Evolutionary conservation across 2,797 vertebrate species (phyloP).

Genomic region (Sylvia borin): DNA sequence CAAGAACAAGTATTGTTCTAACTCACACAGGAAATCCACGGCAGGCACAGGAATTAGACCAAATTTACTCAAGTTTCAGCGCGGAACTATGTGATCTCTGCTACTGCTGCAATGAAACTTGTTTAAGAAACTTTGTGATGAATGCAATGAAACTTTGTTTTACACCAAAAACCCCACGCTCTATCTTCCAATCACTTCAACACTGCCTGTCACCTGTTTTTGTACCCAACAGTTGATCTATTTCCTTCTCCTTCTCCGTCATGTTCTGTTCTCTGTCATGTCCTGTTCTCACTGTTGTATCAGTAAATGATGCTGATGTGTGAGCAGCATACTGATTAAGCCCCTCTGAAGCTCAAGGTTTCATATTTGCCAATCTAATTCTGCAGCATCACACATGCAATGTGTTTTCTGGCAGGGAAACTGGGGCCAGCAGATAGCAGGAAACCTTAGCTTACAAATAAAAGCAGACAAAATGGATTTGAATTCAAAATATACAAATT

Average conservation of each 20-base stretch:
- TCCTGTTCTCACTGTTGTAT: neutral
- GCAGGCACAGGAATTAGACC: neutral
- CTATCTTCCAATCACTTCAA: neutral
- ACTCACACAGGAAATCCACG: neutral
- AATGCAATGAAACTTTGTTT: neutral
- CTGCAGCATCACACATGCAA: neutral
- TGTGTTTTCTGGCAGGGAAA: neutral
- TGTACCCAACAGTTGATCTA: neutral
- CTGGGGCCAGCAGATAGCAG: neutral
- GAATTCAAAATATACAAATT: neutral
- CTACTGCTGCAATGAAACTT: neutral
- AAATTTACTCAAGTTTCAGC: neutral
- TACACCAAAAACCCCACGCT: neutral
- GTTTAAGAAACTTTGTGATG: neutral
- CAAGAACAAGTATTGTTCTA: neutral
- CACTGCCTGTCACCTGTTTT: constrained; percentile 25
- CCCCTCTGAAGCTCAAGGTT: neutral
- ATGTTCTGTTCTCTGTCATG: neutral
- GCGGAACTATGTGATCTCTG: neutral
- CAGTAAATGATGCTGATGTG: neutral
- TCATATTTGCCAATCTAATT: neutral
- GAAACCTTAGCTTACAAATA: neutral
- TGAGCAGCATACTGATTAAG: neutral
- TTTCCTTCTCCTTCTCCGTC: constrained; percentile 6
- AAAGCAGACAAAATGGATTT: neutral